Base-by-base conservation (phyloP, 2,797 vertebrate species). In the Myotis pilosus region DNA sequence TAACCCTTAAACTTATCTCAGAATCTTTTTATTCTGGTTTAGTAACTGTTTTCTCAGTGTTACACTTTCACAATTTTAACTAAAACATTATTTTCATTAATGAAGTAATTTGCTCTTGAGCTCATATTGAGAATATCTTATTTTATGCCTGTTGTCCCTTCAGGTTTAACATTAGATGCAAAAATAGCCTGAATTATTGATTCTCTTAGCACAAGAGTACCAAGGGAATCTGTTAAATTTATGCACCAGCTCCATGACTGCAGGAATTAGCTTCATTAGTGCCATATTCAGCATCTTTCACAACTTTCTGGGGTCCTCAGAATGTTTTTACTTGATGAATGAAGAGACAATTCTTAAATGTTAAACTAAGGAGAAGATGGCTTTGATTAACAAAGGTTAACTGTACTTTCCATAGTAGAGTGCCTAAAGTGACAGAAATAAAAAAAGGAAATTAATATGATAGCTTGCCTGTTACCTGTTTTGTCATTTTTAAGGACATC, bases 361-460 rank as follows among this genome's bases (percentile, higher is more conserved):
- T 69, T 89, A 78, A 66, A 74, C 36, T 74, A 74, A 81, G 75
- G 88, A 57, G 72, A 89, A 89, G n/a, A 75, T 86, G 13, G 49
- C 74, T 92, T 85, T 3, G 23, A 57, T 41, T 74, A 79, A 57
- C 49, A 60, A 68, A 92, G 28, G 49, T 89, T 80, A 60, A 68
- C 28, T 5, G 3, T 89, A 51, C 72, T 86, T 89, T 86, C 22
- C 23, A 12, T 69, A 20, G 28, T 68, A 68, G 28, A 25, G 19
- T 90, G 49, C 66, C n/a, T 74, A 47, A 38, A 91, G 11, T 1
- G 20, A 25, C 68, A 74, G 57, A 47, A 44, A 75, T 83, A 79
- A 47, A 72, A 19, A 36, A 74, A 81, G 23, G 6, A 30, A 62
- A 47, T 11, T n/a, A n/a, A 38, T 66, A 16, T 68, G 38, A n/a